A percentile compares a stretch with the other conserved stretches of the same genome.
Conservation (phyloP, 2,888 invertebrate genomes). For the Tolmerus cingulatus region DNA sequence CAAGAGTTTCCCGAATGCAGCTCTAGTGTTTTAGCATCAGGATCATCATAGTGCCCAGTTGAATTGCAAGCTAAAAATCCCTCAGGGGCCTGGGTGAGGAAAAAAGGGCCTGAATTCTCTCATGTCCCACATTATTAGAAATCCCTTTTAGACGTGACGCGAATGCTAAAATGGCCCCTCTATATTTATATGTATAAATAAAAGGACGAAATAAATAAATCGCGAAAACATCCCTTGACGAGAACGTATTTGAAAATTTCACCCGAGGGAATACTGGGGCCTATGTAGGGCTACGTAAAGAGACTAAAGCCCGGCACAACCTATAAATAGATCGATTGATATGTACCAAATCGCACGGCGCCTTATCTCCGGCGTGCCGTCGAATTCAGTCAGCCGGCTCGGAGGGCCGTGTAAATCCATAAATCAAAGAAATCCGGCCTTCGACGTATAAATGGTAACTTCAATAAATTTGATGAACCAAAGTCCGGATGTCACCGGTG, state of each 20-base stretch:
- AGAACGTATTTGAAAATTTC: neutral
- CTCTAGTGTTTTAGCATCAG: neutral
- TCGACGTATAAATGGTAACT: neutral
- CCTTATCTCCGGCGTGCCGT: neutral
- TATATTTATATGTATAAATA: neutral
- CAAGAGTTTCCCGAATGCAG: neutral
- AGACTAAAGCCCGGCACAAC: neutral
- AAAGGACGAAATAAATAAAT: neutral
- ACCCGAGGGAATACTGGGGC: neutral
- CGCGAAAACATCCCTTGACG: neutral
- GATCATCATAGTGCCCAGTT: neutral
- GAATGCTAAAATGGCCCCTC: neutral
- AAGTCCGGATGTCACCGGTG: neutral
- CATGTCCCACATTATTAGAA: neutral
- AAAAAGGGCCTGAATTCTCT: neutral
- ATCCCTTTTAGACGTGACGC: neutral
- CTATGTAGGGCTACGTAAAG: neutral
- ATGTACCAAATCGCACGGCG: neutral
- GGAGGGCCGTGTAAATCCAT: neutral
- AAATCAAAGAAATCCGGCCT: neutral
- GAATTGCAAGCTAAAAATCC: neutral
- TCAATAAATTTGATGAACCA: slow-evolving; percentile 7
- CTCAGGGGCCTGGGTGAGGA: neutral
- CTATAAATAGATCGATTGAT: neutral
- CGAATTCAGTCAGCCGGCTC: neutral